Evolutionary conservation across 2,113 vertebrate genomes (phyloP).

Genomic region (Prunella himalayana): DNA sequence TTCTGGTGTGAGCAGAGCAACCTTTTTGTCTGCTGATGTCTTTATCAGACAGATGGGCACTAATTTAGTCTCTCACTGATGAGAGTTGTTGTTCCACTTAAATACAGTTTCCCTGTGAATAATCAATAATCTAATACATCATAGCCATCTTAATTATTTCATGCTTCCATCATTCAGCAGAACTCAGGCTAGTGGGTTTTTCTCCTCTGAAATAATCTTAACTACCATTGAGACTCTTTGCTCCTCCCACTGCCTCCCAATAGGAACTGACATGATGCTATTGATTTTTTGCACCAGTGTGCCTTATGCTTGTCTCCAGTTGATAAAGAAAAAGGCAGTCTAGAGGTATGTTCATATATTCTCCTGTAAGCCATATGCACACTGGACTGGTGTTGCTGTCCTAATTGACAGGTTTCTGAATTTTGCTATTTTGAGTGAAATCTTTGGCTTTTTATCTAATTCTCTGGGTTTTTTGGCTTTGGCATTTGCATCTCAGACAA

Average conservation of each 20-base stretch:
- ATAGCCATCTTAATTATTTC: constrained; percentile 7
- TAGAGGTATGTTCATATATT: background rate
- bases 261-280: background rate
- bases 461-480: background rate
- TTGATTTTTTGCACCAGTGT: background rate
- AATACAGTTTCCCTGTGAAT: constrained; percentile 21
- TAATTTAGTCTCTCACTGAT: background rate
- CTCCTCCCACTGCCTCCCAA: background rate
- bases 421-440: background rate
- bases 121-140: constrained; percentile 32
- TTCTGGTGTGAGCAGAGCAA: background rate
- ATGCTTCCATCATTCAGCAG: background rate
- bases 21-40: constrained; percentile 26
- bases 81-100: constrained; percentile 15
- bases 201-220: constrained; percentile 10
- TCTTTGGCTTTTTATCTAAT: background rate
- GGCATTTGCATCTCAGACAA: background rate
- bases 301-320: background rate
- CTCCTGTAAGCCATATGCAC: background rate
- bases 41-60: constrained; percentile 8
- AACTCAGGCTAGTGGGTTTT: background rate
- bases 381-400: background rate
- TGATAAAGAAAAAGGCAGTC: background rate
- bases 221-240: background rate
- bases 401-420: background rate